Evolutionary conservation across 2,113 vertebrate species (phyloP).

Genomic region (Sminthopsis crassicaudata): DNA sequence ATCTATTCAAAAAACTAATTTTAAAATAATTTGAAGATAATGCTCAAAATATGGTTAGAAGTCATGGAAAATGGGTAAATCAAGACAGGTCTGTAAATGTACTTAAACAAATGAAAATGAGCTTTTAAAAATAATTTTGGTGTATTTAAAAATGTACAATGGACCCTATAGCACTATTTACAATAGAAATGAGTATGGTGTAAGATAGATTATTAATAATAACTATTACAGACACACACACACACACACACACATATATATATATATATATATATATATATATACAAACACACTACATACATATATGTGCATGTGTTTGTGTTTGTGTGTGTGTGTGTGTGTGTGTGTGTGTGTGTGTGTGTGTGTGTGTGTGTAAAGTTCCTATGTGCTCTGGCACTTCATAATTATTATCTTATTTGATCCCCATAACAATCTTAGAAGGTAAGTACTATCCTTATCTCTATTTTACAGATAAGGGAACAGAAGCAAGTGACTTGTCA

Average conservation of each 20-base stretch:
- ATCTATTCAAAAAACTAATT: slow-evolving; percentile 53
- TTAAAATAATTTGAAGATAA: slow-evolving; percentile 46
- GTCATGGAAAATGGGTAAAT: slow-evolving; percentile 28
- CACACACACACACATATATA: neutral
- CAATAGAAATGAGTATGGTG: neutral
- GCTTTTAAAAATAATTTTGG: slow-evolving; percentile 16
- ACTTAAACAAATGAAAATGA: slow-evolving; percentile 42
- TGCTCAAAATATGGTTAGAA: slow-evolving; percentile 25
- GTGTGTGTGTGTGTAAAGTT: neutral
- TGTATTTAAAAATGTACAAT: slow-evolving; percentile 14
- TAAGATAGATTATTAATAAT: neutral
- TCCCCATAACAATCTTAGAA: neutral
- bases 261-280: no score
- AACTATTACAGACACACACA: neutral
- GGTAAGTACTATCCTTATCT: neutral
- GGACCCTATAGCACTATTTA: neutral
- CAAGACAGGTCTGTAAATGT: slow-evolving; percentile 24
- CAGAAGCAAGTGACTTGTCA: neutral
- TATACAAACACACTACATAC: no score
- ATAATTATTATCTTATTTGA: neutral
- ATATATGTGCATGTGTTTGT: no score
- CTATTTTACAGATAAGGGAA: neutral
- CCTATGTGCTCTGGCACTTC: neutral
- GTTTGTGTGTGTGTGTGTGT: no score
- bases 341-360: no score